Base-by-base conservation (phyloP, 2,113 vertebrate genomes). In the Pomatorhinus ruficollis region DNA sequence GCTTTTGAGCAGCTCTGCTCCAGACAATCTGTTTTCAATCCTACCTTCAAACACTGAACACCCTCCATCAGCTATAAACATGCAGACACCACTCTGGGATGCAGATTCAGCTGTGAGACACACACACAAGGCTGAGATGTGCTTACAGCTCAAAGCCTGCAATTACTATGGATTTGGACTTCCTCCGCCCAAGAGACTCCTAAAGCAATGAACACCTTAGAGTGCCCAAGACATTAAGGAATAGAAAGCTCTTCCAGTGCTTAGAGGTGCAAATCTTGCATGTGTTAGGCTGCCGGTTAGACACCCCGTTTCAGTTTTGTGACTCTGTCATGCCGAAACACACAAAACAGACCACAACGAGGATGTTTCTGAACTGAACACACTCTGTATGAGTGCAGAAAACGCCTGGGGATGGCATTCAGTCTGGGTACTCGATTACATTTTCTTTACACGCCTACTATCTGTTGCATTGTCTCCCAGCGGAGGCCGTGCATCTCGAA, bases 11-110 rank as follows among this genome's bases (percentile, higher is more conserved):
- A 79, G 33, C 47, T 60, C 63, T 83, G 19, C 30, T 80, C 25
- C 54, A 86, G 80, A 40, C 89, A 72, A 54, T 61, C 76, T 80
- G 71, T 57, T 96, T 89, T 61, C 42, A 90, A 61, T 77, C 71
- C 25, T 54, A 61, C n/a, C 59, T 80, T 56, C 71, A 45, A 52
- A 37, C 8, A 68, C 33, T 6, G 33, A 54, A 66, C 6, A 1
- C 22, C n/a, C 40, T 72, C 45, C 57, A 49, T 25, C n/a, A 83
- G 37, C 50, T 28, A 37, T 10, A n/a, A 40, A 65, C 10, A 12
- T 0, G 9, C 75, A 69, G 45, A 27, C 61, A 31, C 31, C 42
- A 2, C 50, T 37, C 45, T 8, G n/a, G 49, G 86, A 42, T 11
- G 37, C 53, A 37, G 44, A 68, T 25, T 18, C 44, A 50, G 60